These are phyloP conservation scores for Meghimatium bilineatum DNA, from an alignment of 2,888 invertebrate species.

Conservation along the genomic window DNA sequence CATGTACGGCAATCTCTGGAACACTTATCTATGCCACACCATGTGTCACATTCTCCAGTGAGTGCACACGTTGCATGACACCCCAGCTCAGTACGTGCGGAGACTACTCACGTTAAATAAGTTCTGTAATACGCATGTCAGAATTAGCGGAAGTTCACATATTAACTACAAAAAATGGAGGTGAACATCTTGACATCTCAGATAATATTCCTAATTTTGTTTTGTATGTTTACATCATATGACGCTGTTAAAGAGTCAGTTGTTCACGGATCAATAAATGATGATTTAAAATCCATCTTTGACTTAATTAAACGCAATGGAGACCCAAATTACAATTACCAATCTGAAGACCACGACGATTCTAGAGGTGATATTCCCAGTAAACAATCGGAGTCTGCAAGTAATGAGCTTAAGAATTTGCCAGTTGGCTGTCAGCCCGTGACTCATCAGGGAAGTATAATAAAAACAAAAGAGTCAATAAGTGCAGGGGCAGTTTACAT, in stretches of 20 bases:
- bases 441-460: slow-evolving; percentile 28
- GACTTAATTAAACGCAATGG: slow-evolving; percentile 32
- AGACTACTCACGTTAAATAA: too few species aligned
- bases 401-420: background rate
- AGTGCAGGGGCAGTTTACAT: slow-evolving; percentile 35
- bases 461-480: slow-evolving; percentile 38
- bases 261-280: background rate
- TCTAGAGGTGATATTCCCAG: background rate
- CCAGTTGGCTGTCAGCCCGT: slow-evolving; percentile 9
- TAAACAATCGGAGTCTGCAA: slow-evolving; percentile 4
- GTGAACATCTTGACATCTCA: background rate
- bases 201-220: background rate
- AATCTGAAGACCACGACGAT: background rate
- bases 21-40: too few species aligned
- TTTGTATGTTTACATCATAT: background rate
- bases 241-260: slow-evolving; percentile 13
- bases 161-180: slow-evolving; percentile 19
- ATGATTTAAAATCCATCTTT: background rate
- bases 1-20: too few species aligned
- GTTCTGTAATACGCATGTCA: slow-evolving; percentile 34
- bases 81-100: too few species aligned
- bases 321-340: slow-evolving; percentile 6
- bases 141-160: slow-evolving; percentile 27
- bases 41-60: too few species aligned
- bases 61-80: too few species aligned